Conservation (phyloP, 2,888 invertebrate genomes). For the Cerceris ruficornis region DNA sequence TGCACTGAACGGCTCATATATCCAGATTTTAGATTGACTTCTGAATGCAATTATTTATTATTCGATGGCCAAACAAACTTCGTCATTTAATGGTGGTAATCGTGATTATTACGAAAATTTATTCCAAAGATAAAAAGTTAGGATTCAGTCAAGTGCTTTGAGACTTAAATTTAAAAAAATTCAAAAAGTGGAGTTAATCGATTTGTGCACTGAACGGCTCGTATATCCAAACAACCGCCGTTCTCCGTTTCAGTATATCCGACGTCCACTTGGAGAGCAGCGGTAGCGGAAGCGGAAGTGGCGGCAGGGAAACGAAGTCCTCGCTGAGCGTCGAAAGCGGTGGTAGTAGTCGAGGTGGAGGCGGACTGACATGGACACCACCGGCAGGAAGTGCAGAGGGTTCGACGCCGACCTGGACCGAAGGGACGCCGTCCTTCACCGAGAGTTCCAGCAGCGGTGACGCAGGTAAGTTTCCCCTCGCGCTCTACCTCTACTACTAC, state of each 20-base stretch:
- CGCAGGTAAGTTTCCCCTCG: constrained; percentile 86
- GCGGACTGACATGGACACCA: constrained; percentile 88
- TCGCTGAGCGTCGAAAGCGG: constrained; percentile 86
- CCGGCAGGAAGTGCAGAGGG: constrained; percentile 92
- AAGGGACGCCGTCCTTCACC: constrained; percentile 98
- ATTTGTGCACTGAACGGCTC: too few relatives aligned
- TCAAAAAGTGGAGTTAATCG: too few relatives aligned
- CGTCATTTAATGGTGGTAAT: too few relatives aligned
- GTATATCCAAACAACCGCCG: too few relatives aligned
- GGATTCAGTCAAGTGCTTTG: too few relatives aligned
- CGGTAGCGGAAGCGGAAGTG: constrained; percentile 82
- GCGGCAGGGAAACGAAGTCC: constrained; percentile 84
- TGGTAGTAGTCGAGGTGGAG: constrained; percentile 83
- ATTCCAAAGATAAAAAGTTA: too few relatives aligned
- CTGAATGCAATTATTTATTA: too few relatives aligned
- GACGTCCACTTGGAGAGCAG: constrained; percentile 87
- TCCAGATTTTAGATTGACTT: too few relatives aligned
- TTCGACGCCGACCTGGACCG: constrained; percentile 98
- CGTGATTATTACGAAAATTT: too few relatives aligned
- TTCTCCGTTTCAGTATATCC: constrained; percentile 84
- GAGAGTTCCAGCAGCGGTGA: constrained; percentile 97
- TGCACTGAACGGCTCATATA: too few relatives aligned
- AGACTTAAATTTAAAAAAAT: too few relatives aligned
- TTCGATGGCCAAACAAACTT: too few relatives aligned
- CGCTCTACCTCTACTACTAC: constrained; percentile 77